Conservation (phyloP, 2,888 invertebrate genomes). For the Macaria liturata region DNA sequence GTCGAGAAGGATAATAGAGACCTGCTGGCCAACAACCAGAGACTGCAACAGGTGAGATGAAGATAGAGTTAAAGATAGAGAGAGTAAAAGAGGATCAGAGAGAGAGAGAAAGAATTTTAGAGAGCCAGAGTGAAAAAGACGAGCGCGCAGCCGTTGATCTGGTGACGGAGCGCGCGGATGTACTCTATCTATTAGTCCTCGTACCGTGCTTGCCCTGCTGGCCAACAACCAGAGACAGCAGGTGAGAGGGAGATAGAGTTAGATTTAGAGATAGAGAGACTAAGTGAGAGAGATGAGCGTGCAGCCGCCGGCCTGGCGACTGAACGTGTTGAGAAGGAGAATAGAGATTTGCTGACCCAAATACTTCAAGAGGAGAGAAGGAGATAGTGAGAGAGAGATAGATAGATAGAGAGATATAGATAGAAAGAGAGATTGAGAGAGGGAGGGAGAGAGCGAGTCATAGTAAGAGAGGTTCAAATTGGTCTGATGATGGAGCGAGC, state of each 20-base stretch:
- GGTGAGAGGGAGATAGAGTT: constrained; percentile 40
- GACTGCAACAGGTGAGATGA: constrained; percentile 84
- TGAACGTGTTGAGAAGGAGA: constrained; percentile 95
- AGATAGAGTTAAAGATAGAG: not conserved
- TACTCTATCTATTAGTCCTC: too few relatives aligned
- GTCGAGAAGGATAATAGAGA: constrained; percentile 95
- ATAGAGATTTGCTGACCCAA: constrained; percentile 90
- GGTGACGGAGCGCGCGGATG: constrained; percentile 95
- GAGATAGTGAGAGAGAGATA: not conserved
- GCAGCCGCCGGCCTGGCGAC: constrained; percentile 94
- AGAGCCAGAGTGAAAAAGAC: constrained; percentile 68
- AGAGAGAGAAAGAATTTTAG: too few relatives aligned
- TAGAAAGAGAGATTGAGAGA: not conserved
- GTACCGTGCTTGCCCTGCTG: too few relatives aligned
- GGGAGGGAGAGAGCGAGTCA: too few relatives aligned
- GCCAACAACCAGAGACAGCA: constrained; percentile 88
- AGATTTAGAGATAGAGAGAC: not conserved
- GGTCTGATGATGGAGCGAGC: constrained; percentile 56
- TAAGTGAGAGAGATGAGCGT: constrained; percentile 87
- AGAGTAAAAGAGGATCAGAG: too few relatives aligned
- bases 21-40: constrained; percentile 89
- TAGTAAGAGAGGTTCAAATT: too few relatives aligned
- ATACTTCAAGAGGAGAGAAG: constrained; percentile 84
- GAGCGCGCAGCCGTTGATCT: constrained; percentile 95
- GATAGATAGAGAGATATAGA: too few relatives aligned